Conservation (phyloP, 2,888 invertebrate genomes). For the Callimorpha dominula region DNA sequence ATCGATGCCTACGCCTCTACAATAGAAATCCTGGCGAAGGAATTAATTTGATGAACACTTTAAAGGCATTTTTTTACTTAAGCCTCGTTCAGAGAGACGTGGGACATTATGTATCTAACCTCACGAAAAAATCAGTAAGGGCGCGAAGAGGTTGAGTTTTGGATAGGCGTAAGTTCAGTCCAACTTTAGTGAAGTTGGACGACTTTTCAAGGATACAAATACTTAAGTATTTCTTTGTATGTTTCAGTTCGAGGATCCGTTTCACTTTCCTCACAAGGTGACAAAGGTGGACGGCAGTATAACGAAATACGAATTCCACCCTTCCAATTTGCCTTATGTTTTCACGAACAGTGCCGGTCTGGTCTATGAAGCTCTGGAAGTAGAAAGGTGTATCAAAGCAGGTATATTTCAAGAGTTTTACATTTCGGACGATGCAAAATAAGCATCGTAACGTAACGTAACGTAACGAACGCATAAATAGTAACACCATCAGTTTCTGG, state of each 20-base stretch:
- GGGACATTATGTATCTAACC: no score
- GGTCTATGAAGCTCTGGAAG: constrained; percentile 91
- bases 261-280: constrained; percentile 90
- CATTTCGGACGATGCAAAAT: background rate
- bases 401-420: constrained; percentile 53
- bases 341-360: constrained; percentile 90
- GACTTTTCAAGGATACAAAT: background rate
- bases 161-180: background rate
- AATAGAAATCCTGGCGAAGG: no score
- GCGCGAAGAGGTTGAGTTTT: background rate
- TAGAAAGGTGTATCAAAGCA: constrained; percentile 88
- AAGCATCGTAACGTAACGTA: no score
- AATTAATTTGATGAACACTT: no score
- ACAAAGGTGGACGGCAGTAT: constrained; percentile 85
- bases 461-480: no score
- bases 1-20: no score
- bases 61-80: no score
- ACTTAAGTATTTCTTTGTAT: background rate
- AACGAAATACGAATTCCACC: constrained; percentile 87
- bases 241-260: constrained; percentile 60
- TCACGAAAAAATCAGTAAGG: background rate
- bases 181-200: no score
- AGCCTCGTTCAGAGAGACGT: no score
- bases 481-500: no score
- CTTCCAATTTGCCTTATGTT: constrained; percentile 83